Base-by-base conservation (phyloP, 2,113 vertebrate species). In the Sphyrna mokarran region DNA sequence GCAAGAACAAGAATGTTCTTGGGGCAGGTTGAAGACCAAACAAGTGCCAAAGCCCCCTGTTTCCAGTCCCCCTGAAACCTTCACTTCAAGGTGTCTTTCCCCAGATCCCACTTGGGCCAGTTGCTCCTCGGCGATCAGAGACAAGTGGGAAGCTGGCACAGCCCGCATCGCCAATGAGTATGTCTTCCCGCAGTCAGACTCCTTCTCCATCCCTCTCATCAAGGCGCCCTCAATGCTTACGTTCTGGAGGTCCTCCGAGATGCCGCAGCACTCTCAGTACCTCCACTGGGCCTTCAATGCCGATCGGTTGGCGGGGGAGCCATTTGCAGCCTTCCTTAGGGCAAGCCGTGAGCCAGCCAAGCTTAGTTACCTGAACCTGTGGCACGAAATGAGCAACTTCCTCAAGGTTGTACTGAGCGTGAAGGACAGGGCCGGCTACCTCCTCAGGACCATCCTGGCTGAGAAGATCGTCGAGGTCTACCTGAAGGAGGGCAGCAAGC, bases 231-330 rank as follows among this genome's bases (percentile, higher is more conserved):
- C 96, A 7, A 96, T 95, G 5, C 14, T 96, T 16, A 95, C 22
- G 2, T 40, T 96, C 10, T 96, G 96, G 95, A 96, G 96, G 5
- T 58, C 83, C 0, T 0, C 66, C 22, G 76, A 96, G 76, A 96
- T 95, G 68, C 95, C 69, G 23, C 33, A 96, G 1, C 95, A 96
- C 61, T 29, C 97, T 13, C 96, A 94, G 33, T 97, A 97, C 80
- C 97, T 97, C 48, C 96, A 97, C 80, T 98, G 97, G 97, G 98
- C 96, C 18, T 96, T 98, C 40, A 96, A 96, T 0, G 97, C 97
- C 0, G 98, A 98, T 3, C 86, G 23, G 40, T 97, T 89, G 1
- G 97, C 97, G 0, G 98, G 98, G 1, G n/a, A 3, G 0, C 98
- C 98, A 33, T 98, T 98, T 96, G 96, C 97, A 14, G 63, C 95